These are phyloP conservation scores for Neoniphon sammara DNA, from an alignment of 2,797 vertebrate species.

Conservation along the genomic window DNA sequence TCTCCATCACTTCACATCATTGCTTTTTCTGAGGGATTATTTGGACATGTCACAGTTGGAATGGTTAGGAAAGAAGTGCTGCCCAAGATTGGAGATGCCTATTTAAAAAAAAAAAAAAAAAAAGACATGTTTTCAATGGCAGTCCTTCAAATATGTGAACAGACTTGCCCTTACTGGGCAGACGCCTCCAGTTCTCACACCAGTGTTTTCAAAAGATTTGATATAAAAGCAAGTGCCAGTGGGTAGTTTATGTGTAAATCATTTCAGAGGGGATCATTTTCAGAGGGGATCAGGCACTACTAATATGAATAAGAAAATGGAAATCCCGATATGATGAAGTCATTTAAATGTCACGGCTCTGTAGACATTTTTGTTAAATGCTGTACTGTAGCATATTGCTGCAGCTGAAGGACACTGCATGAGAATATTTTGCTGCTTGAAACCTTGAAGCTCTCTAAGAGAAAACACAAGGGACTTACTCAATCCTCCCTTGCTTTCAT, in stretches of 20 bases:
- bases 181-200: background rate
- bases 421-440: conserved; percentile 1
- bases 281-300: background rate
- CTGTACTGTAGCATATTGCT: background rate
- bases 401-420: conserved; percentile 20
- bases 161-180: conserved; percentile 10
- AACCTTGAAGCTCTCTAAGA: conserved; percentile 44
- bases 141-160: conserved; percentile 35
- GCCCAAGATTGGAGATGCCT: conserved; percentile 23
- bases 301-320: conserved; percentile 10
- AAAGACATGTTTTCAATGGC: background rate
- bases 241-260: conserved; percentile 59
- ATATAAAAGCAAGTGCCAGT: conserved; percentile 9
- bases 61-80: conserved; percentile 6
- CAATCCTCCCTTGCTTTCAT: conserved; percentile 55
- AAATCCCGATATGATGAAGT: conserved; percentile 18
- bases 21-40: background rate
- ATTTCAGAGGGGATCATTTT: conserved; percentile 3
- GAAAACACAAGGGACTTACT: conserved; percentile 51
- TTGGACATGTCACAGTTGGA: conserved; percentile 41
- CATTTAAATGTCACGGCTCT: conserved; percentile 28
- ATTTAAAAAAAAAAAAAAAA: conserved; percentile 24
- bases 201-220: conserved; percentile 37
- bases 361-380: background rate
- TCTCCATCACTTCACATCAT: too few relatives aligned